These are phyloP conservation scores for Leptinotarsa tumamoca DNA, from an alignment of 2,888 invertebrate genomes.

Conservation along the genomic window DNA sequence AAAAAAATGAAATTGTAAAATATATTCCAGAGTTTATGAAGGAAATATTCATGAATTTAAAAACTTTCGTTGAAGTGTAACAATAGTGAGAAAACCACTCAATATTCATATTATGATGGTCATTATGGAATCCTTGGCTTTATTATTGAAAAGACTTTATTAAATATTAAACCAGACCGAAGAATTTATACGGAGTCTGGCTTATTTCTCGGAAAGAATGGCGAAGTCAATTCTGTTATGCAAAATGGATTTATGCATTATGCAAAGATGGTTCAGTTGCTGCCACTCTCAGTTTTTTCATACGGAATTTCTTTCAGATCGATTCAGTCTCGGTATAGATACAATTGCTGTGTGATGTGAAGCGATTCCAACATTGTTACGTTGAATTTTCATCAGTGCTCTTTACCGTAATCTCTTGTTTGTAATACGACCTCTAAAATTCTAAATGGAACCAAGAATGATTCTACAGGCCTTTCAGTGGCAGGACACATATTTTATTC, in stretches of 20 bases:
- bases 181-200: background rate
- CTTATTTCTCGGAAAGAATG: too few relatives aligned
- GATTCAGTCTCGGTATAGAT: too few relatives aligned
- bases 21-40: background rate
- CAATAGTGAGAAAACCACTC: background rate
- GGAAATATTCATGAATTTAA: background rate
- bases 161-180: background rate
- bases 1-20: background rate
- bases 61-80: background rate
- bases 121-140: background rate
- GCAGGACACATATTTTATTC: too few relatives aligned
- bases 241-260: background rate
- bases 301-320: too few relatives aligned
- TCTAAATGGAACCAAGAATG: too few relatives aligned
- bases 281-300: background rate
- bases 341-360: too few relatives aligned
- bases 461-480: too few relatives aligned
- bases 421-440: too few relatives aligned
- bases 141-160: background rate
- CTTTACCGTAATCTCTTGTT: too few relatives aligned
- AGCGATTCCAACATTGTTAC: too few relatives aligned
- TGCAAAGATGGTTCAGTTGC: background rate
- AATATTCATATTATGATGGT: background rate
- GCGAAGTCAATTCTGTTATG: background rate
- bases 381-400: too few relatives aligned